Evolutionary conservation across 2,888 invertebrate genomes (phyloP).

Genomic region (Pomacea canaliculata): DNA sequence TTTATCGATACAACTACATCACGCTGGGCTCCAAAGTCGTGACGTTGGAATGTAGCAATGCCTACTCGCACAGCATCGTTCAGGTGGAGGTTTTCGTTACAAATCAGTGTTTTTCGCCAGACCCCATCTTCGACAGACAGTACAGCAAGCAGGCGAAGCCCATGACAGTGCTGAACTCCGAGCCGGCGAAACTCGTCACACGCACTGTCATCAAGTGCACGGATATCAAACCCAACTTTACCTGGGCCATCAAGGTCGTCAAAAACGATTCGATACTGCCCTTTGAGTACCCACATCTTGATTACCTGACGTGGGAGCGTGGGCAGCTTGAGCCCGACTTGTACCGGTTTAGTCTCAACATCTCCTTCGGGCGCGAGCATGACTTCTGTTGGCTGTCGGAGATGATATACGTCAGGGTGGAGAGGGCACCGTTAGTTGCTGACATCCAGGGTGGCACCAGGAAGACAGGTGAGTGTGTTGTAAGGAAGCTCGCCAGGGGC

Average conservation of each 20-base stretch:
- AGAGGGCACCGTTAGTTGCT: not conserved
- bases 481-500: not conserved
- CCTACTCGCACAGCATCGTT: not conserved
- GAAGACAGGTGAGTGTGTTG: not conserved
- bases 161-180: slow-evolving; percentile 3
- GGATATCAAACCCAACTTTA: not conserved
- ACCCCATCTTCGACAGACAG: slow-evolving; percentile 6
- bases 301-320: not conserved
- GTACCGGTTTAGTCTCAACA: slow-evolving; percentile 4
- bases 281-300: not conserved
- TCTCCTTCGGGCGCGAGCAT: not conserved
- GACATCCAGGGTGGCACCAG: slow-evolving; percentile 2
- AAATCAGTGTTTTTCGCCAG: not conserved
- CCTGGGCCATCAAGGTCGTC: not conserved
- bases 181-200: not conserved
- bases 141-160: not conserved
- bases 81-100: not conserved
- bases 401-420: not conserved
- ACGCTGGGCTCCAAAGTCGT: slow-evolving; percentile 2
- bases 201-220: slow-evolving; percentile 10
- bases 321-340: not conserved
- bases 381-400: not conserved
- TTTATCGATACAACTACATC: not conserved
- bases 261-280: not conserved
- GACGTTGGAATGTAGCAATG: not conserved